A percentile compares a stretch with the other conserved stretches of the same genome.
These are phyloP conservation scores for Palythoa caribaeorum DNA, from an alignment of 92 coral and sea anemone genomes.

Conservation along the genomic window DNA sequence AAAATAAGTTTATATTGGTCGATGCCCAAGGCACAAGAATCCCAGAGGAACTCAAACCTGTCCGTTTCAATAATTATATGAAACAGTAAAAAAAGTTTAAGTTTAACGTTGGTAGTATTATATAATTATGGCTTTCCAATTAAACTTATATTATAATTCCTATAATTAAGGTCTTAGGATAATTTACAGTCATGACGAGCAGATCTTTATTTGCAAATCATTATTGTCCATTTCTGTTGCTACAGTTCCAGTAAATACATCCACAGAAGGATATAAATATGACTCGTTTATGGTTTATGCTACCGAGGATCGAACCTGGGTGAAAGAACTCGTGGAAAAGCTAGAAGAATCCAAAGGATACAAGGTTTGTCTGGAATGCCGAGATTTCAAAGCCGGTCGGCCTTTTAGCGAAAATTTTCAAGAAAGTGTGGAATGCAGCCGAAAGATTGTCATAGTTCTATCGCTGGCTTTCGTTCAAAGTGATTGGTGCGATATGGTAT, in stretches of 20 bases:
- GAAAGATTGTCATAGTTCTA: slow-evolving; percentile 32
- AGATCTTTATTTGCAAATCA: too few species aligned
- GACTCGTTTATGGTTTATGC: slow-evolving; percentile 27
- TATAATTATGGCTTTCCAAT: too few species aligned
- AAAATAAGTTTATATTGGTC: too few species aligned
- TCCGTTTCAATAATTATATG: too few species aligned
- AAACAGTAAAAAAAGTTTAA: too few species aligned
- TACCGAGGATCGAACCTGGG: slow-evolving; percentile 13
- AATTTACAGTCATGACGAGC: too few species aligned
- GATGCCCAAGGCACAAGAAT: too few species aligned
- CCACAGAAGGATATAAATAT: background rate
- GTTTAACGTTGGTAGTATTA: too few species aligned
- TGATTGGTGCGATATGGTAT: slow-evolving; percentile 32
- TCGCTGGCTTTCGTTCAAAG: slow-evolving; percentile 34
- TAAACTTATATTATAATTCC: too few species aligned
- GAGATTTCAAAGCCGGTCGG: slow-evolving; percentile 28
- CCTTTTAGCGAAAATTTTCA: slow-evolving; percentile 29
- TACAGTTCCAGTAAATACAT: slow-evolving; percentile 4
- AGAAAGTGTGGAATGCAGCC: slow-evolving; percentile 21
- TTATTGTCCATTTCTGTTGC: background rate
- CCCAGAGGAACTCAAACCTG: too few species aligned
- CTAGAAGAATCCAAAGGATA: slow-evolving; percentile 29
- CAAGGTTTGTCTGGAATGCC: slow-evolving; percentile 24
- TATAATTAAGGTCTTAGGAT: too few species aligned
- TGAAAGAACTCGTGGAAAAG: background rate